Evolutionary conservation across 2,113 vertebrate genomes (phyloP).

Genomic region (Aphelocoma coerulescens): DNA sequence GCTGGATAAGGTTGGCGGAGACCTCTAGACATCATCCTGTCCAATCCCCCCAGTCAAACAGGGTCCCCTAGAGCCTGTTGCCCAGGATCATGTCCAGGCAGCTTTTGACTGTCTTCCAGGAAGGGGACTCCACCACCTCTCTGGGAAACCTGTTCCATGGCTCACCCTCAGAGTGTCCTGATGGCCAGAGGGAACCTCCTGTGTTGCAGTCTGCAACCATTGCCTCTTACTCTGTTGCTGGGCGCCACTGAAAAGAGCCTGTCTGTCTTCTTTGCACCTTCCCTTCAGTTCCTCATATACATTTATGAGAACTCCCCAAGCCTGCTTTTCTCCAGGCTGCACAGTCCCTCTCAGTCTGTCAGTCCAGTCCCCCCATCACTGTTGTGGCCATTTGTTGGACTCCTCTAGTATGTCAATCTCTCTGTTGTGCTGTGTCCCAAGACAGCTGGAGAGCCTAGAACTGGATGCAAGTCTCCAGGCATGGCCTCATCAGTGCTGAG

Average conservation of each 20-base stretch:
- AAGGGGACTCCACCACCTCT: background rate
- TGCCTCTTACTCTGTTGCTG: background rate
- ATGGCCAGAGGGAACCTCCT: background rate
- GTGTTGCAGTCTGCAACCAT: background rate
- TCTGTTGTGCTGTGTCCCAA: fast-evolving
- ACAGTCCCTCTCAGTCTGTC: background rate
- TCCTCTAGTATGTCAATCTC: background rate
- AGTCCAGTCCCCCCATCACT: background rate
- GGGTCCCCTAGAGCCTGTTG: background rate
- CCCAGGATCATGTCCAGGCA: background rate
- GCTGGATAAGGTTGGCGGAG: background rate
- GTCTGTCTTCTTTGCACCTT: background rate
- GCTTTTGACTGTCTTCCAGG: background rate
- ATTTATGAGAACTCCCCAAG: background rate
- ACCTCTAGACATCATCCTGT: background rate
- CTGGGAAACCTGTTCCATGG: background rate
- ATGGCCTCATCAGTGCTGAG: background rate
- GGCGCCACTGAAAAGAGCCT: background rate
- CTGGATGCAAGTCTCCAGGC: background rate
- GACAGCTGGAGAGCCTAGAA: background rate
- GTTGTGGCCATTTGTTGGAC: background rate
- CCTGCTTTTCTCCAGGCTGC: background rate
- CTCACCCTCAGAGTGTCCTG: background rate
- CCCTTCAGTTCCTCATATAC: background rate
- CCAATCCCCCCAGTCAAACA: no score